phyloP scores from a whole-genome alignment of 2,797 vertebrate species.

The Lithobates sylvaticus region DNA sequence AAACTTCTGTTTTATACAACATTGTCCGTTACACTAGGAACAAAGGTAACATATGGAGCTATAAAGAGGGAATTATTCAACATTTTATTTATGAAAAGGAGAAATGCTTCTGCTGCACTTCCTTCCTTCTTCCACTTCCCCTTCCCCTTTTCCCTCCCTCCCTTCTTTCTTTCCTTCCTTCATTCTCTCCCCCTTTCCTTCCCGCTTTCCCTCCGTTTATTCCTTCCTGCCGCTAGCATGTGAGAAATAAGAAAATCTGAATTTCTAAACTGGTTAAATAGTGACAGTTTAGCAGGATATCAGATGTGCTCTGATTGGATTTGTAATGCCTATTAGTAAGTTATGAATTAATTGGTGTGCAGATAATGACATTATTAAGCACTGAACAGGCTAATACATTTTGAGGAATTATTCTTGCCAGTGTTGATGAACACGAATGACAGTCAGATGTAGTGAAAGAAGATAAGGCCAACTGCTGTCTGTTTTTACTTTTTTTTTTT shows the following conservation, averaged over 20 bases:
- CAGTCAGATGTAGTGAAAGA: slow-evolving; percentile 56
- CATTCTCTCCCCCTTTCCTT: neutral
- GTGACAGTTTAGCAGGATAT: slow-evolving; percentile 27
- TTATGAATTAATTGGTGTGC: slow-evolving; percentile 40
- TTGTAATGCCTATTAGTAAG: slow-evolving; percentile 49
- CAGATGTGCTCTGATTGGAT: slow-evolving; percentile 27
- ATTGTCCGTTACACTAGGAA: no score
- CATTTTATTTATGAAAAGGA: no score
- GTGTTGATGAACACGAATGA: slow-evolving; percentile 49
- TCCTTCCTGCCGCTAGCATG: neutral
- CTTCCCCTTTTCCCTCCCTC: neutral
- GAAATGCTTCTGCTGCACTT: no score
- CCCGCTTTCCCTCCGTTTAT: neutral
- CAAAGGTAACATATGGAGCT: no score
- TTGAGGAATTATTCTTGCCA: slow-evolving; percentile 28
- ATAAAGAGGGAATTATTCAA: no score
- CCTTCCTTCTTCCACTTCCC: neutral
- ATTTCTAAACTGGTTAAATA: slow-evolving; percentile 13
- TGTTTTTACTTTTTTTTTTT: slow-evolving; percentile 34
- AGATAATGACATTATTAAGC: slow-evolving; percentile 58
- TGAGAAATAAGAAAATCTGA: neutral
- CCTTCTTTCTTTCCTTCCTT: neutral
- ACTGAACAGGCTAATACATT: slow-evolving; percentile 27
- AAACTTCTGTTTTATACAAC: no score
- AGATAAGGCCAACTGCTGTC: slow-evolving; percentile 44